These are phyloP conservation scores for Campodea augens DNA, from an alignment of 1,140 invertebrate genomes.

Conservation along the genomic window DNA sequence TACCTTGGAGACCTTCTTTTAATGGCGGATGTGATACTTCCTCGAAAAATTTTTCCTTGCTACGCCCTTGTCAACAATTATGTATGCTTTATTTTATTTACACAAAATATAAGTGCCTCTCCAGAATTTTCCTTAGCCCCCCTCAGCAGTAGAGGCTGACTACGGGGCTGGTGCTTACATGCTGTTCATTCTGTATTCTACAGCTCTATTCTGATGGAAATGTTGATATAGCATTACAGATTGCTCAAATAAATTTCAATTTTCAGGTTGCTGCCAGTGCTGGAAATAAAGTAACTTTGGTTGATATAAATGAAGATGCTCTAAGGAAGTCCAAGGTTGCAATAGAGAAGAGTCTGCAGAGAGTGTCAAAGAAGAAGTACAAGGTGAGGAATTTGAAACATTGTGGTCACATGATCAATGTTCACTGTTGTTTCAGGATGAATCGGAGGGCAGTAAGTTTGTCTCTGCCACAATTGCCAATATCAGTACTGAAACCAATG, in stretches of 20 bases:
- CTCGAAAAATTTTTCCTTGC: too few species aligned
- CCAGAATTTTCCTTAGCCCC: too few species aligned
- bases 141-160: too few species aligned
- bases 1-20: too few species aligned
- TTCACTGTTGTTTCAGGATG: conserved; percentile 19
- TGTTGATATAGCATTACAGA: not conserved
- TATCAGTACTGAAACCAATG: conserved; percentile 38
- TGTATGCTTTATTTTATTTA: too few species aligned
- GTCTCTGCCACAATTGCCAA: conserved; percentile 35
- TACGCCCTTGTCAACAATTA: too few species aligned
- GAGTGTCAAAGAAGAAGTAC: conserved; percentile 61
- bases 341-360: conserved; percentile 44
- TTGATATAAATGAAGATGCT: conserved; percentile 48
- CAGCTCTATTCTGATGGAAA: not conserved
- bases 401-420: not conserved
- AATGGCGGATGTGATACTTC: too few species aligned
- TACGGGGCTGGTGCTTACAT: not conserved
- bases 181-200: conserved; percentile 1
- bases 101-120: too few species aligned
- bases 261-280: conserved; percentile 53
- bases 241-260: conserved; percentile 9
- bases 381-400: conserved; percentile 27
- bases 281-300: conserved; percentile 51
- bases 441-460: conserved; percentile 42
- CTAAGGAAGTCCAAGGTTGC: conserved; percentile 44